Conservation (phyloP, 2,113 vertebrate genomes). For the Malurus alboscapulatus region DNA sequence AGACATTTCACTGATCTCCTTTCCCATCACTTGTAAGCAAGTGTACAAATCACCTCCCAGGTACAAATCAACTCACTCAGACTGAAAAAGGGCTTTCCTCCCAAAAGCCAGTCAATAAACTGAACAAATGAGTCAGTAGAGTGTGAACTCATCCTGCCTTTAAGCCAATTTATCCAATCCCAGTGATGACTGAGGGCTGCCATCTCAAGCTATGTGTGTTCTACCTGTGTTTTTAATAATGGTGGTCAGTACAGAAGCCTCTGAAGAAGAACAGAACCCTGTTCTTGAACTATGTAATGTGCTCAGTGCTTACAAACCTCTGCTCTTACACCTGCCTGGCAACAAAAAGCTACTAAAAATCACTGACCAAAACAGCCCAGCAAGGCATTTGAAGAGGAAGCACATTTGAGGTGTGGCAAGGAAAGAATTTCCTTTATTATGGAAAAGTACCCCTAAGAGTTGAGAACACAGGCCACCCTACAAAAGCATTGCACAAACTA, state of each 20-base stretch:
- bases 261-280: neutral
- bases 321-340: neutral
- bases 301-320: neutral
- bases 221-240: neutral
- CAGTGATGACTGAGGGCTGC: neutral
- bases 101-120: neutral
- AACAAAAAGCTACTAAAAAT: neutral
- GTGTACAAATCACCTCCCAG: neutral
- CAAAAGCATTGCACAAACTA: neutral
- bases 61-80: neutral
- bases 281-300: neutral
- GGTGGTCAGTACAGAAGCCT: neutral
- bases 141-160: neutral
- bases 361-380: neutral
- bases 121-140: neutral
- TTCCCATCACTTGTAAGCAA: neutral
- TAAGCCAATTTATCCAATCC: neutral
- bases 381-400: neutral
- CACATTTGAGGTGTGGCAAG: neutral
- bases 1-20: neutral
- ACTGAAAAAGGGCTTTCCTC: neutral
- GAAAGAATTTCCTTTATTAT: neutral
- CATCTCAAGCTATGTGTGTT: neutral
- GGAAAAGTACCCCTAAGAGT: neutral
- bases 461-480: neutral